Percentiles rank a stretch among this genome's conserved stretches.
Conservation (phyloP, 1,140 invertebrate species). For the Tyrophagus putrescentiae region DNA sequence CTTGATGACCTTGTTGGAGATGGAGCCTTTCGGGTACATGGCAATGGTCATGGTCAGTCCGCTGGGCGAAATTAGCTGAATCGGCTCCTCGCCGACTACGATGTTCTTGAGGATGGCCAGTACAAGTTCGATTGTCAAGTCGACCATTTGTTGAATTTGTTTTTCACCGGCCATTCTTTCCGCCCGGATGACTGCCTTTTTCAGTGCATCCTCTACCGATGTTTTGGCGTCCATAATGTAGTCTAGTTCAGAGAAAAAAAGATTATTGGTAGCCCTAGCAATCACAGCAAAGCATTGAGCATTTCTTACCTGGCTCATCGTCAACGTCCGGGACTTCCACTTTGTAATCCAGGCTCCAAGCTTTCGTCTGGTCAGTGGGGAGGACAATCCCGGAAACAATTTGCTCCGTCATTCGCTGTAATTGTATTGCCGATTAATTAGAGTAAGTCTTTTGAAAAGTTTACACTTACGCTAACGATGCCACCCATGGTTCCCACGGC, state of each 20-base stretch:
- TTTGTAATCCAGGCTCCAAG: constrained; percentile 28
- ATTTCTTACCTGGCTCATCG: constrained; percentile 21
- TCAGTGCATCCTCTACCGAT: constrained; percentile 28
- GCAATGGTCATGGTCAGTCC: constrained; percentile 29
- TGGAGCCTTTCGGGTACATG: constrained; percentile 26
- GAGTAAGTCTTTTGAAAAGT: not conserved
- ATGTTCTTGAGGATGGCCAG: constrained; percentile 29
- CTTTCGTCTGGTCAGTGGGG: constrained; percentile 28
- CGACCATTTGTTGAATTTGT: constrained; percentile 28
- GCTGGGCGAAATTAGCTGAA: constrained; percentile 29
- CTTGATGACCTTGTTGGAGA: constrained; percentile 27
- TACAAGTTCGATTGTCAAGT: constrained; percentile 28
- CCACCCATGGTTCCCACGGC: constrained; percentile 30
- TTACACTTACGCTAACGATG: constrained; percentile 28
- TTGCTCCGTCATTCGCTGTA: constrained; percentile 29
- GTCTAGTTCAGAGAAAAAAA: constrained; percentile 22
- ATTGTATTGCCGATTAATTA: not conserved
- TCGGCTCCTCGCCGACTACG: constrained; percentile 29
- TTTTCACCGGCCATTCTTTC: constrained; percentile 27
- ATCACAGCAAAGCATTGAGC: not conserved
- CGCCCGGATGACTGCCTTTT: constrained; percentile 27
- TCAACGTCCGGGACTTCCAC: constrained; percentile 27
- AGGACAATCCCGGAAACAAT: constrained; percentile 27
- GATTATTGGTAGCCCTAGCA: not conserved
- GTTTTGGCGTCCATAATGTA: constrained; percentile 29